Conservation (phyloP, 2,888 invertebrate genomes). For the Brachycybe producta region DNA sequence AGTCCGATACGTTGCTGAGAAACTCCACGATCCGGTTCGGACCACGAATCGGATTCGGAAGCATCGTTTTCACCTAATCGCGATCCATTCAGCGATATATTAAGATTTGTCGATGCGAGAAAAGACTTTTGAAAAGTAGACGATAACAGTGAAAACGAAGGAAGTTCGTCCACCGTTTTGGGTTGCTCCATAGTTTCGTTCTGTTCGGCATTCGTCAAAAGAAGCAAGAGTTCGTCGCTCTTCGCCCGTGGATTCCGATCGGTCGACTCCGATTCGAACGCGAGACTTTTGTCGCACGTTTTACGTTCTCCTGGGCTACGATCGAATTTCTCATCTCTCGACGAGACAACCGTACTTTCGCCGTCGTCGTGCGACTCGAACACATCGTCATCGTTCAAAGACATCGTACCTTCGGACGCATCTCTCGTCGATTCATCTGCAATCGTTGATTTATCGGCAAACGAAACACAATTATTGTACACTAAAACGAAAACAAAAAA, state of each 20-base stretch:
- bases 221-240: too few relatives aligned
- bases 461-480: too few relatives aligned
- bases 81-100: neutral
- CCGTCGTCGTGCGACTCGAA: too few relatives aligned
- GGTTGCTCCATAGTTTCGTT: neutral
- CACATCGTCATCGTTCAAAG: too few relatives aligned
- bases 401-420: too few relatives aligned
- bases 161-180: neutral
- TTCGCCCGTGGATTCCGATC: neutral
- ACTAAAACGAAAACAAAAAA: too few relatives aligned
- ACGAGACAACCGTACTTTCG: neutral
- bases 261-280: neutral
- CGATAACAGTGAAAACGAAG: neutral
- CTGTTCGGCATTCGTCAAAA: neutral
- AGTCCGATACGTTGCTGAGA: constrained; percentile 14
- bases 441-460: too few relatives aligned
- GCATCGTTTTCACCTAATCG: constrained; percentile 2
- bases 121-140: neutral
- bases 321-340: neutral
- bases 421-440: too few relatives aligned
- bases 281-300: neutral
- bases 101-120: constrained; percentile 2
- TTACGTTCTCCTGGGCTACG: neutral
- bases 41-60: constrained; percentile 73
- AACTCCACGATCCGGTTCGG: constrained; percentile 57